Percentiles rank a stretch among this genome's conserved stretches.
phyloP scores from a whole-genome alignment of 2,888 invertebrate species.

The Ophonus ardosiacus region DNA sequence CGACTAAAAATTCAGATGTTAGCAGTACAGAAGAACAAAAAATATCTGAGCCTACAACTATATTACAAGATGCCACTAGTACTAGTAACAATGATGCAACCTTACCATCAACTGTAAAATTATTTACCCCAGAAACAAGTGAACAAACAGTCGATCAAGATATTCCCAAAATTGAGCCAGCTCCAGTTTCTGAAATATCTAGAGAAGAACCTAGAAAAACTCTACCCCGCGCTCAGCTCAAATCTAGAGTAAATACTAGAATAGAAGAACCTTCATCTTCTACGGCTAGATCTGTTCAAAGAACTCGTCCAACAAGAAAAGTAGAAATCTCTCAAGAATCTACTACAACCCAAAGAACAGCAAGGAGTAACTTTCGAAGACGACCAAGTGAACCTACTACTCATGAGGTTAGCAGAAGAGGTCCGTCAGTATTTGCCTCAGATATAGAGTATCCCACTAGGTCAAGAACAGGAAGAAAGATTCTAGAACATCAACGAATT shows the following conservation, averaged over 20 bases:
- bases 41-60: constrained; percentile 25
- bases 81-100: constrained; percentile 36
- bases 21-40: constrained; percentile 47
- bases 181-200: constrained; percentile 52
- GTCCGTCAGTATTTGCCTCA: constrained; percentile 19
- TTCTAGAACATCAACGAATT: constrained; percentile 57
- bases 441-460: constrained; percentile 67
- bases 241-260: constrained; percentile 55
- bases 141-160: constrained; percentile 61
- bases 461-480: constrained; percentile 70
- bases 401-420: constrained; percentile 30
- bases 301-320: constrained; percentile 66
- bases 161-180: constrained; percentile 54
- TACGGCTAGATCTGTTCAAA: constrained; percentile 57
- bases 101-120: constrained; percentile 33
- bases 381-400: constrained; percentile 59
- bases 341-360: constrained; percentile 54
- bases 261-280: constrained; percentile 59
- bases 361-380: constrained; percentile 65
- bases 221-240: constrained; percentile 46
- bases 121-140: constrained; percentile 50
- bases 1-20: constrained; percentile 24
- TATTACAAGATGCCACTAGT: background rate
- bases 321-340: constrained; percentile 63
- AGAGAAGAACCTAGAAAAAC: constrained; percentile 63